Percentiles rank a stretch among this genome's conserved stretches.
phyloP scores from a whole-genome alignment of 2,888 invertebrate genomes.

The Callyntrura sp. region DNA sequence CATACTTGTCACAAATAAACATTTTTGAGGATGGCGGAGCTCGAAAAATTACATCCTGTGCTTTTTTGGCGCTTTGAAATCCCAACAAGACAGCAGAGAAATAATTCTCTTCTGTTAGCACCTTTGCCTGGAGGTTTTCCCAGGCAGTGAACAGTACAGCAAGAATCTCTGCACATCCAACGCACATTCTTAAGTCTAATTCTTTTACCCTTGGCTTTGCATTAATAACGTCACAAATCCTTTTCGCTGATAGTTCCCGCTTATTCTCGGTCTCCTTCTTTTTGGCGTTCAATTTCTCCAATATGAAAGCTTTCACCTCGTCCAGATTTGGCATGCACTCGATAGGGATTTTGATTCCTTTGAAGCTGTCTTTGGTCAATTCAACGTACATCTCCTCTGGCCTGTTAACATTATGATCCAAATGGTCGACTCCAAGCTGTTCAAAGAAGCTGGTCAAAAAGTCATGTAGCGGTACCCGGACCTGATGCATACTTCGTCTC shows the following conservation, averaged over 20 bases:
- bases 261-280: no score
- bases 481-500: no score
- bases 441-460: no score
- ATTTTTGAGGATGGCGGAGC: neutral
- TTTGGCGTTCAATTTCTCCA: neutral
- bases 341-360: no score
- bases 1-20: neutral
- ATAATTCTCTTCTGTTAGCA: neutral
- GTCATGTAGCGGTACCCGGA: no score
- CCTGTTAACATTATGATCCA: no score
- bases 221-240: neutral
- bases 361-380: no score
- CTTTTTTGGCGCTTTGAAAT: neutral
- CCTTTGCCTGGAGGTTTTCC: neutral
- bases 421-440: no score
- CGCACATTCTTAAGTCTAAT: slow-evolving; percentile 10
- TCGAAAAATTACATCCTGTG: neutral
- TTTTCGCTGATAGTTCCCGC: neutral
- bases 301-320: neutral
- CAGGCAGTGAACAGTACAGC: neutral
- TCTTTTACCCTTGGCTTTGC: neutral
- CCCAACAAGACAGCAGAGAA: slow-evolving; percentile 7
- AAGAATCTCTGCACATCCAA: slow-evolving; percentile 31
- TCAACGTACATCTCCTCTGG: no score
- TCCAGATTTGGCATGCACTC: no score